Evolutionary conservation across 2,113 vertebrate genomes (phyloP).

Genomic region (Pampusana beccarii): DNA sequence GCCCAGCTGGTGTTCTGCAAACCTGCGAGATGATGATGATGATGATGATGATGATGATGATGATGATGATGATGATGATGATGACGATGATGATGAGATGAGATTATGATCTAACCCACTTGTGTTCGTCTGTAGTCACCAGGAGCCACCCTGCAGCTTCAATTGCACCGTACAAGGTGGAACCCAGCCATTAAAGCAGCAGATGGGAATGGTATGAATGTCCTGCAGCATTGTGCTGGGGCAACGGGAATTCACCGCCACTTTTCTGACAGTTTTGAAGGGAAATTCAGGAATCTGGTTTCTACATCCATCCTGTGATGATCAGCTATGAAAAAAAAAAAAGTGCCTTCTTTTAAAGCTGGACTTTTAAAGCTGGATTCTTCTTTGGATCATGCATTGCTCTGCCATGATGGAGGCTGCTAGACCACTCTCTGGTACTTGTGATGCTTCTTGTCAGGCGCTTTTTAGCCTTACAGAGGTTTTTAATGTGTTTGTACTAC

Average conservation of each 20-base stretch:
- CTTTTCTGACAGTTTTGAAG: not conserved
- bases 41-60: no score
- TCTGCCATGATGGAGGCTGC: not conserved
- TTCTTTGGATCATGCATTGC: not conserved
- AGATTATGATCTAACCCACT: not conserved
- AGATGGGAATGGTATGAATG: not conserved
- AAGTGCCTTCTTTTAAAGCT: not conserved
- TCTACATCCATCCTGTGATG: not conserved
- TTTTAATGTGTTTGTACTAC: not conserved
- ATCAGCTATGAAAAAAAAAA: not conserved
- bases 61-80: no score
- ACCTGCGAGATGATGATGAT: not conserved
- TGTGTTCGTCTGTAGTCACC: not conserved
- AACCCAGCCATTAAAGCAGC: not conserved
- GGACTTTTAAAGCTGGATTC: not conserved
- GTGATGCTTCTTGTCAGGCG: not conserved
- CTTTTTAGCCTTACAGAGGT: not conserved
- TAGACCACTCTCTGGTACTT: no score
- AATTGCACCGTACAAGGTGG: accelerated
- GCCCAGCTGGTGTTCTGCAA: not conserved
- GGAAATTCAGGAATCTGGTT: not conserved
- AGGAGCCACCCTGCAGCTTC: not conserved
- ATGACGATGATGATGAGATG: no score
- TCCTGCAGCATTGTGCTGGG: not conserved
- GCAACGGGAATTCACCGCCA: not conserved